Evolutionary conservation across 2,888 invertebrate species (phyloP), one percentile per base, ranked within the genome.

Genomic region (Clusia tigrina): DNA sequence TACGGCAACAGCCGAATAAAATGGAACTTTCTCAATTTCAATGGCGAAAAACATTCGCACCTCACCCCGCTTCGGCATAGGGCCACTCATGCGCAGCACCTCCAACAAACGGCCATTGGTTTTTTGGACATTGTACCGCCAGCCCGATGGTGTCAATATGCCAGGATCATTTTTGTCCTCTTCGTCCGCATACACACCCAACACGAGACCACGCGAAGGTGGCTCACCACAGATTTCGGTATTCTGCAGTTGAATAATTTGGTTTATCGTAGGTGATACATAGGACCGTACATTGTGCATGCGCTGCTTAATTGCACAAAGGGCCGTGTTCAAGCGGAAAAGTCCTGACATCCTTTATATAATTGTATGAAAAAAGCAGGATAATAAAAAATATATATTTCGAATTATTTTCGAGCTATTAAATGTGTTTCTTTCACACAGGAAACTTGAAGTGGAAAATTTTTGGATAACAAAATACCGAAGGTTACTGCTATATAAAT

Each of bases 1-100:
- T 5, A 94, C 87, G 5, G 90, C 91, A 1, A 93, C 88, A 42
- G 86, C 88, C 0, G 87, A 87, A 76, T 88, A 91, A 60, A 76
- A 78, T 2, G 81, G 80, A 5, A 74, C 62, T 26, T 74, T 77
- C 0, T 77, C 76, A 0, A 86, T 85, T 69, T 90, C 89, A 25
- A 91, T 76, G 69, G 88, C 89, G 74, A 87, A 91, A 73, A 90
- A 88, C 10, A 90, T 83, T 68, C 91, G 85, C 1, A 85, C 87
- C 83, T 84, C 88, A 75, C 84, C 85, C 76, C 82, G 83, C 78
- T 63, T 86, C 1, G 82, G 82, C 82, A 85, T 87, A 65, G 81
- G 88, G 73, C 81, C 88, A 46, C 71, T 77, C 74, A 87, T 78
- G 18, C 86, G 84, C 23, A 88, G 73, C 24, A 87, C 82, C 64